Evolutionary conservation across 2,888 invertebrate genomes (phyloP), one percentile per base, ranked within the genome.

Genomic region (Dorcus hopei): DNA sequence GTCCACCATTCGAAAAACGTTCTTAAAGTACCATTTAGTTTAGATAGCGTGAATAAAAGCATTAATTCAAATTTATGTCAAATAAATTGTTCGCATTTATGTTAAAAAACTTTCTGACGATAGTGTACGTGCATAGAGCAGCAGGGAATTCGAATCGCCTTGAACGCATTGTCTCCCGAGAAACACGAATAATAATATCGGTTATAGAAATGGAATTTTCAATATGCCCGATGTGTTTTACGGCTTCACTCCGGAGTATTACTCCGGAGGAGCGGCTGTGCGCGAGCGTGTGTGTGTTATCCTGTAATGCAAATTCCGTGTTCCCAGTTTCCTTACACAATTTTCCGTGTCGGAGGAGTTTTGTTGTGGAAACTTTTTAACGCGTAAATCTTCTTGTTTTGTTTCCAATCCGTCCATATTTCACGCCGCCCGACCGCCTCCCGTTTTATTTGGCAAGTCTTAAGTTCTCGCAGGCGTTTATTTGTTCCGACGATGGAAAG

Each of bases 271-370:
- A 19, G 26, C 45, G n/a, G 8, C 9, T 11, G 45, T 11, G 19
- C 45, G 45, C 45, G 23, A 19, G 23, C 45, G 45, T 45, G 19
- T n/a, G n/a, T 45, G 14, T 11, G 45, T 11, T 19, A 19, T 45
- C 45, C 45, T n/a, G 14, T 53, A 53, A 53, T 53, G 53, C 33
- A 53, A 53, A 53, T 53, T 53, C 19, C 53, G 33, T 16, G 53
- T 53, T 26, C 38, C 45, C 45, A 23, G 45, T 53, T 53, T 43
- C 38, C 33, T n/a, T 45, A 38, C 38, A 19, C 53, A 16, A 38
- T 45, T 53, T 45, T 45, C 45, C n/a, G n/a, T 38, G 38, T 14
- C 19, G 19, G 23, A 7, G 19, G 45, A 45, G 19, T 45, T 45
- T 45, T 23, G 45, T 23, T 11, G 16, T 19, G 9, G 45, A 45